Evolutionary conservation across 2,888 invertebrate genomes (phyloP), one percentile per base, ranked within the genome.

Genomic region (Cerceris rybyensis): DNA sequence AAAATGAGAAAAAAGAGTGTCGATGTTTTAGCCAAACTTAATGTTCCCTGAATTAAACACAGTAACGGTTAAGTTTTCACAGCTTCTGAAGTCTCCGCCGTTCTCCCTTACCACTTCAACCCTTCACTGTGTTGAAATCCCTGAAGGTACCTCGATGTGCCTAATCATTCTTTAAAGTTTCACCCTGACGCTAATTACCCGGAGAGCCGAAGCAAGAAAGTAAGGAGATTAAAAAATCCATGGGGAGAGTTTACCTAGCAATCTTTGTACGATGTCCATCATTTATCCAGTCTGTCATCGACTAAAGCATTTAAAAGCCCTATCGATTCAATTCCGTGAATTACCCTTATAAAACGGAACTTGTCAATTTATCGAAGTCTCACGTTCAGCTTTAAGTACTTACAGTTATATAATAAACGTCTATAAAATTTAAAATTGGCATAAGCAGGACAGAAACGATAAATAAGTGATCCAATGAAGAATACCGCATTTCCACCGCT

Each of bases 91-190:
- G 76, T 73, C 66, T 66, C 75, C 55, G 28, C 28, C 72, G 66
- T 60, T 73, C 67, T 71, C 77, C 46, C 68, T 67, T 59, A 28
- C 71, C 70, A 60, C 78, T 78, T 83, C 75, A 80, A 78, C 83
- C 80, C 80, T 82, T 84, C 80, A 64, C 67, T 74, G 60, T 77
- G 83, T 75, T 82, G 79, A 80, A 83, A 80, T 85, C 82, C 81
- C 78, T 75, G 70, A 74, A 76, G 78, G 67, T 75, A 75, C 63
- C 66, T 80, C 64, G 65, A 80, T 79, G 76, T 78, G 83, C 83
- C 83, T 88, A 87, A 89, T 88, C 87, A 88, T 89, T 90, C 86
- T 88, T 88, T 78, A 84, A 88, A 89, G 84, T 89, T 90, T 87
- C 78, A 85, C 85, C 84, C 82, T 81, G 80, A 79, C 74, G 81